These are phyloP conservation scores for Bruchidius siliquastri DNA, from an alignment of 2,888 invertebrate genomes.

Conservation along the genomic window DNA sequence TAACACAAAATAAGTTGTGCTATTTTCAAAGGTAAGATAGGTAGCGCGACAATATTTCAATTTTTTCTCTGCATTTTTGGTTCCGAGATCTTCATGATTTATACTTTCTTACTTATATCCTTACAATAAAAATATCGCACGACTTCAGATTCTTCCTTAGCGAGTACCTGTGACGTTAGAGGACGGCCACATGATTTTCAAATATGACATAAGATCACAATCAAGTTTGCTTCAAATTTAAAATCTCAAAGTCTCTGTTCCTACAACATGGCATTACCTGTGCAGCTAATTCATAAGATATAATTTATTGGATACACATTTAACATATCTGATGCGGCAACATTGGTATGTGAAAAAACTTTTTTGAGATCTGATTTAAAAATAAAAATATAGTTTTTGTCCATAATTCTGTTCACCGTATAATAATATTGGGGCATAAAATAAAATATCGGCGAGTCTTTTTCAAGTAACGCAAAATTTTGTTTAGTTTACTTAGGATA, in stretches of 20 bases:
- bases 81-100: conserved; percentile 27
- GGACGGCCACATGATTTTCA: background rate
- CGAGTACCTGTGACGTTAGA: background rate
- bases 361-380: no score
- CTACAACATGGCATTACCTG: no score
- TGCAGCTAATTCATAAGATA: no score
- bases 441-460: no score
- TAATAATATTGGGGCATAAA: no score
- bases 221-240: background rate
- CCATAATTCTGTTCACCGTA: no score
- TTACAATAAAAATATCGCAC: background rate
- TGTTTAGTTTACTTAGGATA: no score
- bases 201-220: background rate
- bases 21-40: conserved; percentile 30
- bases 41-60: conserved; percentile 33
- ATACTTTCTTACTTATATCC: background rate
- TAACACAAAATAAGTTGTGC: conserved; percentile 19
- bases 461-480: no score
- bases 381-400: no score
- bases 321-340: no score
- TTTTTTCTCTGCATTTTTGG: conserved; percentile 29
- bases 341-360: no score
- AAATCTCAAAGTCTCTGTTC: background rate
- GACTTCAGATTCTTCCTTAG: background rate
- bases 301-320: no score